Evolutionary conservation across 92 coral and sea anemone species (phyloP), one percentile per base, ranked within the genome.

Genomic region (Paragorgia papillata): DNA sequence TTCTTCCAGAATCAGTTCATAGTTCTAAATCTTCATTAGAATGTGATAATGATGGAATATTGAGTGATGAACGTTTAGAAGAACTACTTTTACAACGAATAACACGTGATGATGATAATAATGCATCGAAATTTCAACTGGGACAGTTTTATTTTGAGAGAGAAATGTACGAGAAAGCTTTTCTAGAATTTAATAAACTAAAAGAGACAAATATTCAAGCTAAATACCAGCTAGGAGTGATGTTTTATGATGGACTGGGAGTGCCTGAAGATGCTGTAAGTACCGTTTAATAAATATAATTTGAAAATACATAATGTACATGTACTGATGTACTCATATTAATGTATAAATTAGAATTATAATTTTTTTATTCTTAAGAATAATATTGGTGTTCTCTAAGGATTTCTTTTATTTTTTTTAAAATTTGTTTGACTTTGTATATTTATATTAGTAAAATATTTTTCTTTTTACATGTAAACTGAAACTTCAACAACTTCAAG

Each of bases 131-230:
- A 56, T 95, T 95, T 79, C 99, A 95, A 76, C 90, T 95, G 17
- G 98, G 98, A 71, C 98, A 94, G 82, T 94, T 94, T 57, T 94
- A 91, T 71, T 94, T 94, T 71, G 98, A 91, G 53, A 90, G 98
- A 57, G 85, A 91, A 60, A 87, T 94, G 33, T 91, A 67, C 73
- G 97, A 94, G 43, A 94, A 94, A 68, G 98, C 98, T 25, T 73
- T 94, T 48, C 81, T 88, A 40, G 81, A 92, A 27, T 94, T 91
- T 61, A 92, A 91, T 59, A 92, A 93, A 82, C 85, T 94, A 60
- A 89, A 88, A 75, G 83, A 60, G 60, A 87, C 87, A 21, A 97
- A 94, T 79, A 76, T 79, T 30, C 97, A 94, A 82, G 98, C 98
- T 0, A 91, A 89, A 62, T 94, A 94, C 37, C 98, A 94, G 81